Conservation (phyloP, 2,113 vertebrate species). For the Jacana jacana region DNA sequence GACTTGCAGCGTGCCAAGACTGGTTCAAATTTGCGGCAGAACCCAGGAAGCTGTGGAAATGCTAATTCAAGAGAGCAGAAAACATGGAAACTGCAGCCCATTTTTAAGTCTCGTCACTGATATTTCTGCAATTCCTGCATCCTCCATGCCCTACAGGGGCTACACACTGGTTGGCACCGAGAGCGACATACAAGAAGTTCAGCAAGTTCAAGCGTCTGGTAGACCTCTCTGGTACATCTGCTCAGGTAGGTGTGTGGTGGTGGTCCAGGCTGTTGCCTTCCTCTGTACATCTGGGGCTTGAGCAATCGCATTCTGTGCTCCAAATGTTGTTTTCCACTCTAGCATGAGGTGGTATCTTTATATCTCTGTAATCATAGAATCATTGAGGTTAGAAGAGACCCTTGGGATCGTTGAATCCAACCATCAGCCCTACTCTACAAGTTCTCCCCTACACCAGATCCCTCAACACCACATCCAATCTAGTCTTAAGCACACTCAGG, state of each 20-base stretch:
- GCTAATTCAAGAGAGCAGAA: constrained; percentile 78
- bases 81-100: constrained; percentile 55
- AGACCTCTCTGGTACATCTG: constrained; percentile 94
- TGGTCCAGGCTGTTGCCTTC: neutral
- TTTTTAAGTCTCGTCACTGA: constrained; percentile 85
- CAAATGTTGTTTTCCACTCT: neutral
- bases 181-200: constrained; percentile 74
- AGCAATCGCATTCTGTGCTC: neutral
- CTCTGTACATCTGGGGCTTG: neutral
- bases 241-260: constrained; percentile 79
- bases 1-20: constrained; percentile 54
- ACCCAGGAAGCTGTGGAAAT: constrained; percentile 80
- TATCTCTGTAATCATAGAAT: too few species aligned
- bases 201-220: constrained; percentile 71
- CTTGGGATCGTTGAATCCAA: too few species aligned
- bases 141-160: constrained; percentile 88
- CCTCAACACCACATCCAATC: too few species aligned
- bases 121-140: constrained; percentile 72
- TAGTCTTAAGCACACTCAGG: too few species aligned
- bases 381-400: too few species aligned
- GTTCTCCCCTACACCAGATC: too few species aligned
- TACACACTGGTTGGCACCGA: constrained; percentile 81
- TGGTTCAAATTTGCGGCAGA: constrained; percentile 86
- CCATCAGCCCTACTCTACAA: too few species aligned
- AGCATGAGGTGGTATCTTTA: too few species aligned